phyloP scores from a whole-genome alignment of 2,113 vertebrate species.

The Podarcis muralis region DNA sequence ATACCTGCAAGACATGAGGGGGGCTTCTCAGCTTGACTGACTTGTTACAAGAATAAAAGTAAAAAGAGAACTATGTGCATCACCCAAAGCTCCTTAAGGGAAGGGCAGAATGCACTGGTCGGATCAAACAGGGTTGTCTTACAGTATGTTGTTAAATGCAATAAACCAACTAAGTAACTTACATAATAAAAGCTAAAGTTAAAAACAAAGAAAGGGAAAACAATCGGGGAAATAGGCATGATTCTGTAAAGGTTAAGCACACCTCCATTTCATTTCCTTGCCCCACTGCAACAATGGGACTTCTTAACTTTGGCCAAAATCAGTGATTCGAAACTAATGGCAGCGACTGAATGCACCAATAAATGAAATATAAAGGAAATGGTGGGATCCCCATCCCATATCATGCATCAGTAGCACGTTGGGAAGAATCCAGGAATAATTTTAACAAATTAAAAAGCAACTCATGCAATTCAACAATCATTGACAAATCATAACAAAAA shows the following conservation, averaged over 20 bases:
- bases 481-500: not conserved
- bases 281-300: too few species aligned
- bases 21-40: too few species aligned
- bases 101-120: not conserved
- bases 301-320: too few species aligned
- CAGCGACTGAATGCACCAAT: not conserved
- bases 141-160: too few species aligned
- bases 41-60: not conserved
- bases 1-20: too few species aligned
- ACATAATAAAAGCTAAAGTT: not conserved
- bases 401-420: not conserved
- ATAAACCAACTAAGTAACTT: not conserved
- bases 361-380: not conserved
- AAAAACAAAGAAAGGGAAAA: not conserved
- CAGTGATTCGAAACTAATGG: too few species aligned
- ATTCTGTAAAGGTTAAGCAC: not conserved
- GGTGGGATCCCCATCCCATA: not conserved
- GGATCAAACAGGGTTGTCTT: too few species aligned
- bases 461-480: not conserved
- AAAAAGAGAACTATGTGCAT: not conserved
- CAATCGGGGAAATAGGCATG: not conserved
- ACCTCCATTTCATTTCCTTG: not conserved
- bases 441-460: not conserved
- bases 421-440: not conserved
- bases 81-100: not conserved